Percentiles rank a stretch among this genome's conserved stretches.
These are phyloP conservation scores for Sphaeridia pumilis DNA, from an alignment of 2,888 invertebrate genomes.

Conservation along the genomic window DNA sequence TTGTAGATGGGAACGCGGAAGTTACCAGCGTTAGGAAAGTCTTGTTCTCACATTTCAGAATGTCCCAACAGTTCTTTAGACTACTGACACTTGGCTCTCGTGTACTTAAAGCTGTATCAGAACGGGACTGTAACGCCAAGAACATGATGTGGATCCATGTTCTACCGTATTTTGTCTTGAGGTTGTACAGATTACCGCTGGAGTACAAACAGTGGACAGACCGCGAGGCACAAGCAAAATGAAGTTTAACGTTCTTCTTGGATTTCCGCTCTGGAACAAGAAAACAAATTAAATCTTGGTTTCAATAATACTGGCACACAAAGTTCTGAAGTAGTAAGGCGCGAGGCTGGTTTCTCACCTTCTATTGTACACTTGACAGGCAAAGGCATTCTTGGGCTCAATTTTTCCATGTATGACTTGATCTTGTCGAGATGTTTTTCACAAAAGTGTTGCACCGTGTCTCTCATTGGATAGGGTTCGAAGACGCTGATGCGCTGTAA, in stretches of 20 bases:
- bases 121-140: constrained; percentile 71
- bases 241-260: constrained; percentile 73
- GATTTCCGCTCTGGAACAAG: constrained; percentile 67
- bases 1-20: constrained; percentile 67
- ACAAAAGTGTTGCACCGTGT: constrained; percentile 89
- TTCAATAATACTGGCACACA: no score
- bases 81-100: constrained; percentile 69
- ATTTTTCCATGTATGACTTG: constrained; percentile 77
- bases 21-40: constrained; percentile 83
- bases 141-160: constrained; percentile 96
- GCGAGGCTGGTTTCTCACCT: no score
- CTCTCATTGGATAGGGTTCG: constrained; percentile 78
- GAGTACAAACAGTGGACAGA: constrained; percentile 68
- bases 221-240: constrained; percentile 77
- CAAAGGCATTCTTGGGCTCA: constrained; percentile 70
- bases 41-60: constrained; percentile 78
- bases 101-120: constrained; percentile 63
- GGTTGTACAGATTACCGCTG: constrained; percentile 48
- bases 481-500: constrained; percentile 66
- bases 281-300: not conserved
- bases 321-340: no score
- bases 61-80: constrained; percentile 87
- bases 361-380: constrained; percentile 90
- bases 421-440: constrained; percentile 89
- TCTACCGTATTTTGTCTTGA: constrained; percentile 58